phyloP scores from a whole-genome alignment of 1,140 invertebrate genomes.

The Drosophila parvula region DNA sequence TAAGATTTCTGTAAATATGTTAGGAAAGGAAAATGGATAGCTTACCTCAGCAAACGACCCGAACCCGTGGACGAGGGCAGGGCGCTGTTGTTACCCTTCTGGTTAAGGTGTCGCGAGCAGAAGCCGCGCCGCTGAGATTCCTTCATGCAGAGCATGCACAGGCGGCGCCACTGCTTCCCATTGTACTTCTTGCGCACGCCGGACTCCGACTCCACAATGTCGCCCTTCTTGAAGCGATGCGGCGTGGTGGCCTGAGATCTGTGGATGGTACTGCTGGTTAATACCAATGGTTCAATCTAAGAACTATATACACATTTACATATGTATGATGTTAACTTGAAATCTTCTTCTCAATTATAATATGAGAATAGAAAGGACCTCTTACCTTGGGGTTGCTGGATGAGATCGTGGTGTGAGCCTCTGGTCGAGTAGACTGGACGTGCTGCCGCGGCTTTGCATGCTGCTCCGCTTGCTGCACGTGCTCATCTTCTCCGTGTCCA shows the following conservation, averaged over 20 bases:
- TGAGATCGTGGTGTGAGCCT: slow-evolving; percentile 94
- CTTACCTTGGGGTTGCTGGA: slow-evolving; percentile 92
- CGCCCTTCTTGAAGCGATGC: slow-evolving; percentile 99
- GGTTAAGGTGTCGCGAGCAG: slow-evolving; percentile 97
- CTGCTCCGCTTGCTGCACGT: slow-evolving; percentile 94
- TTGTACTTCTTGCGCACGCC: slow-evolving; percentile 99
- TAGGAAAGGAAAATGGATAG: not conserved
- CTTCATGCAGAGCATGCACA: slow-evolving; percentile 96
- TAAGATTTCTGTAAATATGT: no score
- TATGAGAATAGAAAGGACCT: not conserved
- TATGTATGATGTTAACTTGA: not conserved
- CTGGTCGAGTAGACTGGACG: slow-evolving; percentile 91
- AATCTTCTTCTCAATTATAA: no score
- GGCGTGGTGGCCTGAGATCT: slow-evolving; percentile 96
- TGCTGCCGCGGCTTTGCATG: slow-evolving; percentile 94
- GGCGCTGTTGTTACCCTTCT: slow-evolving; percentile 77
- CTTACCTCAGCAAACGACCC: slow-evolving; percentile 78
- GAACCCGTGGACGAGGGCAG: slow-evolving; percentile 79
- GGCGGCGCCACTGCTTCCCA: slow-evolving; percentile 98
- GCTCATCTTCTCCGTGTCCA: slow-evolving; percentile 83
- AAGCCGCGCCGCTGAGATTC: slow-evolving; percentile 98
- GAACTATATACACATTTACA: not conserved
- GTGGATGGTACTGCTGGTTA: slow-evolving; percentile 45
- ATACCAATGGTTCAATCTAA: slow-evolving; percentile 19
- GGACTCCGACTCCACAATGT: slow-evolving; percentile 97